phyloP scores from a whole-genome alignment of 1,140 invertebrate species.

The Parapsyche elsis region DNA sequence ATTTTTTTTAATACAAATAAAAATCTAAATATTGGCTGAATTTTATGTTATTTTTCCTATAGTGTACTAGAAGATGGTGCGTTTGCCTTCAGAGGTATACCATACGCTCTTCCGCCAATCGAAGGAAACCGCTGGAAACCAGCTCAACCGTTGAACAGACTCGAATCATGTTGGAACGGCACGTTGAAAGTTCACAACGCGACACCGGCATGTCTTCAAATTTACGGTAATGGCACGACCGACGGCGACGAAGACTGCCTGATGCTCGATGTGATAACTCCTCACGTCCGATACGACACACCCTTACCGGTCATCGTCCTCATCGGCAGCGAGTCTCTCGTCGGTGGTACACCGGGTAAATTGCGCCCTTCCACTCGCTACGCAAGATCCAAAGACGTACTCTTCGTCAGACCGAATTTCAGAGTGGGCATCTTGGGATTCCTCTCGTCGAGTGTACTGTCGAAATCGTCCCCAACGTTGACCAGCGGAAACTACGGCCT shows the following conservation, averaged over 20 bases:
- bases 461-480: conserved; percentile 74
- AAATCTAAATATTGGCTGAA: background rate
- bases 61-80: conserved; percentile 78
- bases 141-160: conserved; percentile 72
- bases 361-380: conserved; percentile 75
- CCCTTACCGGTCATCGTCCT: conserved; percentile 85
- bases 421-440: conserved; percentile 83
- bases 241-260: conserved; percentile 83
- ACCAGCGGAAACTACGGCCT: conserved; percentile 90
- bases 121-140: conserved; percentile 77
- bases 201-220: conserved; percentile 74
- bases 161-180: conserved; percentile 85
- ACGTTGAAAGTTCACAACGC: conserved; percentile 76
- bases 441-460: conserved; percentile 76
- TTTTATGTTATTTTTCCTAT: conserved; percentile 56
- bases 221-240: conserved; percentile 72
- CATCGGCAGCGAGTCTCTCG: conserved; percentile 80
- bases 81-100: conserved; percentile 85
- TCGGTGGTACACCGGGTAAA: conserved; percentile 76
- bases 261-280: conserved; percentile 81
- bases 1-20: conserved; percentile 22
- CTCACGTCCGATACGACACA: conserved; percentile 76
- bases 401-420: conserved; percentile 87
- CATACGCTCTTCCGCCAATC: conserved; percentile 84
- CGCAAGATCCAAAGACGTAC: conserved; percentile 78